Evolutionary conservation across 2,797 vertebrate species (phyloP), one percentile per base, ranked within the genome.

Genomic region (Eupleurogrammus muticus): DNA sequence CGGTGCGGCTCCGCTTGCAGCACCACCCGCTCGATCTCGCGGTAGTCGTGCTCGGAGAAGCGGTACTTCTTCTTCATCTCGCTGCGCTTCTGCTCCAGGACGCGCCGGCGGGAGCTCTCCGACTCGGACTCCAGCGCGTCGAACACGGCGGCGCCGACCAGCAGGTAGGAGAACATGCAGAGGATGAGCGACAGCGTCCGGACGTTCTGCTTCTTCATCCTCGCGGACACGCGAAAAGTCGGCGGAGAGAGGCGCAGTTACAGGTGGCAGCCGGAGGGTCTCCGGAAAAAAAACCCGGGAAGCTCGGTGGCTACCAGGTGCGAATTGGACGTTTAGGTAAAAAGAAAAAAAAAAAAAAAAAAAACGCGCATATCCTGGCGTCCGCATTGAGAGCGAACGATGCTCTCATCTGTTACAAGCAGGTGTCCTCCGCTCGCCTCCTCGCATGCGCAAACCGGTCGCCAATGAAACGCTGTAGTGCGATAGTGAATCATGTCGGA

Each of bases 141-240:
- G 89, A 97, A 98, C 66, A 97, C 96, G 40, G 96, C 96, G 77
- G 96, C 96, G 72, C 97, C 96, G 83, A 96, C 96, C 93, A 96
- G 94, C 91, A 97, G 86, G 92, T 98, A 97, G 69, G 95, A 96
- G 81, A 97, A 93, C 90, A 96, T 96, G 94, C 96, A 97, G 73
- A 96, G 93, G 84, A 97, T 93, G 57, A 97, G 95, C 71, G 95
- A 96, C 65, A 95, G 90, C n/a, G 95, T 94, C 90, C 96, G 94
- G 82, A 95, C 91, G 92, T 96, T 96, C 87, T 96, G 96, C 92
- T 93, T 94, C 95, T 95, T 95, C 96, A 96, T 97, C 88, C 77
- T 93, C 76, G 28, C 28, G 28, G 28, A 28, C 28, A 28, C 73
- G 35, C 47, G 48, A 46, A 40, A 70, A 75, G 75, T 80, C 74